Conservation (phyloP, 2,888 invertebrate genomes). For the Aspidapion aeneum region DNA sequence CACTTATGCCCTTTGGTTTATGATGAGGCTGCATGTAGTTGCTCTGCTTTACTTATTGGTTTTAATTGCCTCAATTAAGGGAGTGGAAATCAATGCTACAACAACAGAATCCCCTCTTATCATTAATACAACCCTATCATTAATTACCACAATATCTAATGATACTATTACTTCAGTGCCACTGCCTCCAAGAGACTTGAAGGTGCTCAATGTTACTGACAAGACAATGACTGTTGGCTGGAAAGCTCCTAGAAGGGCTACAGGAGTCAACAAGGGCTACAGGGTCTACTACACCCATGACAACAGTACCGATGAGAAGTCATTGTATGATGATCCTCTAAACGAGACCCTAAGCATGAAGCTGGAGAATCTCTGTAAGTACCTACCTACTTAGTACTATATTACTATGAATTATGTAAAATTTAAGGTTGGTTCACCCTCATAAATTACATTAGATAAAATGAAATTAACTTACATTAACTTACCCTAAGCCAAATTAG, state of each 20-base stretch:
- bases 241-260: background rate
- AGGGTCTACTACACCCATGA: constrained; percentile 66
- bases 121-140: background rate
- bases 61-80: background rate
- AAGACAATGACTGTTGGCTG: background rate
- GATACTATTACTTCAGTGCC: background rate
- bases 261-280: constrained; percentile 53
- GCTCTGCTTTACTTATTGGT: background rate
- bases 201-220: background rate
- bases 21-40: background rate
- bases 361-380: constrained; percentile 55
- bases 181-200: background rate
- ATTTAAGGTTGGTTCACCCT: background rate
- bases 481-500: no score
- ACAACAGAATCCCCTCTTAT: background rate
- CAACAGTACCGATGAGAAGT: constrained; percentile 59
- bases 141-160: background rate
- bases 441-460: no score
- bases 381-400: constrained; percentile 15
- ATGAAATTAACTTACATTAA: no score
- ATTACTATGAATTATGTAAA: background rate
- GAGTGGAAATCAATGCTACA: background rate
- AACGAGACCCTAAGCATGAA: constrained; percentile 40
- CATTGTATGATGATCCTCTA: constrained; percentile 52
- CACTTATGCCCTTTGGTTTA: background rate